Evolutionary conservation across 1,140 invertebrate genomes (phyloP).

Genomic region (Thrips palmi): DNA sequence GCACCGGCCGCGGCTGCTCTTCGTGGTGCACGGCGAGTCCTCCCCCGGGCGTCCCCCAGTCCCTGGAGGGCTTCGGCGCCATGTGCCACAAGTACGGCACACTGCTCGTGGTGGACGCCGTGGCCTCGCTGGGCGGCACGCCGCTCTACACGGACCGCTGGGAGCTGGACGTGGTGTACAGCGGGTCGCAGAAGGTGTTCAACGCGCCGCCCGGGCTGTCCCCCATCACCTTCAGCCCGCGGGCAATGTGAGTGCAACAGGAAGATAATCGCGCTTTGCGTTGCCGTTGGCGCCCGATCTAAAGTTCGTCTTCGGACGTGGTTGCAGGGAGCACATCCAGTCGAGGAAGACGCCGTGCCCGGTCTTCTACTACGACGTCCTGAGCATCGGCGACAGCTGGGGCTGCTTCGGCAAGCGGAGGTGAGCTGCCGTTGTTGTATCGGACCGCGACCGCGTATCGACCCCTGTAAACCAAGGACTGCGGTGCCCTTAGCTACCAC

Average conservation of each 20-base stretch:
- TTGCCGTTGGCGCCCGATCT: too few species aligned
- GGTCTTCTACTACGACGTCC: conserved; percentile 58
- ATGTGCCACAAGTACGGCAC: conserved; percentile 60
- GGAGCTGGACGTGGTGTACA: conserved; percentile 64
- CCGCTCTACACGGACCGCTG: conserved; percentile 62
- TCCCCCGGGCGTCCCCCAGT: conserved; percentile 66
- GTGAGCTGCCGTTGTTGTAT: too few species aligned
- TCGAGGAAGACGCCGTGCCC: conserved; percentile 35
- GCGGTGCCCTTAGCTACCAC: too few species aligned
- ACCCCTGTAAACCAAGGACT: too few species aligned
- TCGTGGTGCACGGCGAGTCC: conserved; percentile 70
- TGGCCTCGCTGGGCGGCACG: conserved; percentile 61
- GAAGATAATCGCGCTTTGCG: too few species aligned
- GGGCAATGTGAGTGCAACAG: conserved; percentile 56
- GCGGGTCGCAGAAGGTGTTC: conserved; percentile 68
- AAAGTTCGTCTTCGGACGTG: too few species aligned
- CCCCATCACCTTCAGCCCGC: conserved; percentile 66
- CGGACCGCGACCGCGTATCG: too few species aligned
- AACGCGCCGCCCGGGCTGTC: conserved; percentile 63
- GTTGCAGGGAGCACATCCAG: too few species aligned
- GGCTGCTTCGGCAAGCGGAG: conserved; percentile 41
- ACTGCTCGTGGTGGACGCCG: too few species aligned
- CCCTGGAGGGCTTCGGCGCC: conserved; percentile 50
- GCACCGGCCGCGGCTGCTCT: conserved; percentile 47
- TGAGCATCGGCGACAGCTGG: conserved; percentile 59